Base-by-base conservation (phyloP, 2,888 invertebrate genomes). In the Cryptocheilus praepositus region DNA sequence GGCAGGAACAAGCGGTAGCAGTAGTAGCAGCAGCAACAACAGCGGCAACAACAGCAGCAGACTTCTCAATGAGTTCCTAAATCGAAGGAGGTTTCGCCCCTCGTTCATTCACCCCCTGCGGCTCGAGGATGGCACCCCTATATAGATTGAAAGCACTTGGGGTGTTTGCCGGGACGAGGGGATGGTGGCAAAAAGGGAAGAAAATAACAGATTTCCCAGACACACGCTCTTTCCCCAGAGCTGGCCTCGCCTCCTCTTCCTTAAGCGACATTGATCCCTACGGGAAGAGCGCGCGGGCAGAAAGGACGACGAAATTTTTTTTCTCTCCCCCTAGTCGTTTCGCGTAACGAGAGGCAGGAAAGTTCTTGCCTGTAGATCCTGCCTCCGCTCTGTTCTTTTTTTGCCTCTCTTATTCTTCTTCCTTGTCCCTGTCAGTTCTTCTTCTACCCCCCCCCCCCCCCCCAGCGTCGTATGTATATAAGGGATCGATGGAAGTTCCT, bases 61-160 rank as follows among this genome's bases (percentile, higher is more conserved):
- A 81, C 83, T 82, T 82, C 81, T 83, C 81, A 82, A 83, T 80
- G 81, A 82, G 81, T 83, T 82, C 74, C 78, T 81, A 83, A 83
- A 83, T 82, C 83, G 83, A 81, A 81, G 76, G 81, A 76, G 79
- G 79, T 76, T 76, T 79, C 80, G 71, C 79, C 81, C 81, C 76
- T 75, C 80, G 76, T 75, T 76, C 72, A 72, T 69, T 70, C 77
- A 70, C 69, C 77, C 76, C 68, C 71, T 63, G 71, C 18, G 67
- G 71, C 71, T 65, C 68, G 54, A 22, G 68, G 71, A 72, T 75
- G 75, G 69, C 67, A 72, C 67, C 75, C 64, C 64, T 72, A 5
- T 71, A 71, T 66, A 73, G 66, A 61, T 59, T 49, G 60, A 70
- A 61, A 52, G 71, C 68, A 57, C 60, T 55, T 59, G 61, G 43